Conservation (phyloP, 2,888 invertebrate genomes). For the Dasysyrphus tricinctus region DNA sequence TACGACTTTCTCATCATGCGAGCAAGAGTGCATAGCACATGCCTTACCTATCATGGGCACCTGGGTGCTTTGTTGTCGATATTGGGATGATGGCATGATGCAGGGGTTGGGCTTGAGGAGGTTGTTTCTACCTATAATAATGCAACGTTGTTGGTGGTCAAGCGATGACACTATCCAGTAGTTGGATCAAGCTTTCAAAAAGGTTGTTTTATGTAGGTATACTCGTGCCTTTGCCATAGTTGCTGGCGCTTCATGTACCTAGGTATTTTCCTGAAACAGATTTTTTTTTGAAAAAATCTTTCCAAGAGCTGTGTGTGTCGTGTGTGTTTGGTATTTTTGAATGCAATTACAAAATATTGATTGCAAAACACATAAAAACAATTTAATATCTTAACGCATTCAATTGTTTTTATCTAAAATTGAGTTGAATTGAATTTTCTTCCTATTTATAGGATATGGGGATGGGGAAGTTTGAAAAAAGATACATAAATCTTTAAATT, state of each 20-base stretch:
- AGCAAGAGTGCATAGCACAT: conserved; percentile 8
- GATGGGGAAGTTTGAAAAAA: not conserved
- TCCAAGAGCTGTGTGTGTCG: conserved; percentile 48
- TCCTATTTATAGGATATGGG: not conserved
- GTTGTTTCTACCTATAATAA: not conserved
- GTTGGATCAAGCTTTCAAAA: conserved; percentile 14
- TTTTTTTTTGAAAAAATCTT: not conserved
- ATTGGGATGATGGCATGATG: not conserved
- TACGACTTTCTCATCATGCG: conserved; percentile 7
- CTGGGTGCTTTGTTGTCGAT: conserved; percentile 35
- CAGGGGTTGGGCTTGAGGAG: not conserved
- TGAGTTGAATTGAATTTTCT: conserved; percentile 16
- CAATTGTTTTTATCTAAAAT: conserved; percentile 41
- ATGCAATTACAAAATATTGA: conserved; percentile 65
- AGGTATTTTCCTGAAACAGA: not conserved
- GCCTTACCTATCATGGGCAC: conserved; percentile 30
- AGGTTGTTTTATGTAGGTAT: not conserved
- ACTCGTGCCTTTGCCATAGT: too few relatives aligned
- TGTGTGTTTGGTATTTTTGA: conserved; percentile 53
- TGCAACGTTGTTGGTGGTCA: conserved; percentile 47
- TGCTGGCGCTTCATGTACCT: not conserved
- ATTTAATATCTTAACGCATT: conserved; percentile 54
- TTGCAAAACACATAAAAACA: conserved; percentile 48
- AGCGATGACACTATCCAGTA: conserved; percentile 26
- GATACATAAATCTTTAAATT: conserved; percentile 32